These are phyloP conservation scores for Neopelma chrysocephalum DNA, from an alignment of 2,797 vertebrate genomes.

Conservation along the genomic window DNA sequence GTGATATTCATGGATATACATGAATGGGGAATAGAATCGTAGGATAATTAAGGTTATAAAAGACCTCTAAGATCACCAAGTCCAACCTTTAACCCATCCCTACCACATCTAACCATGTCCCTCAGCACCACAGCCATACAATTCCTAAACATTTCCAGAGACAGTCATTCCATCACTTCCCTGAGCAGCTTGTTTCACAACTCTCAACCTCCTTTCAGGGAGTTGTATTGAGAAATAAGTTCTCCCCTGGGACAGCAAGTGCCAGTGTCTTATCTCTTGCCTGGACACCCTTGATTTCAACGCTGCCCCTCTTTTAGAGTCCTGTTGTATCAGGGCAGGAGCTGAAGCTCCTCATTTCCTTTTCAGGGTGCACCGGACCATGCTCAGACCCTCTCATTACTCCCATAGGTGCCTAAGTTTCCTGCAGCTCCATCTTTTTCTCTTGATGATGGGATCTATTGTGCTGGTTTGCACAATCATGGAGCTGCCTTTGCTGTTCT, in stretches of 20 bases:
- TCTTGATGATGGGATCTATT: neutral
- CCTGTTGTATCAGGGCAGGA: neutral
- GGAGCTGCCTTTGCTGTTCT: neutral
- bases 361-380: neutral
- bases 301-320: rapidly evolving
- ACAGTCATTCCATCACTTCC: neutral
- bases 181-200: neutral
- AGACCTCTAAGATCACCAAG: neutral
- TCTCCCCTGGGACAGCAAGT: neutral
- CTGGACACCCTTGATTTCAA: neutral
- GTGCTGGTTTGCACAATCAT: rapidly evolving
- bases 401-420: neutral
- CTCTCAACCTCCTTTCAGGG: neutral
- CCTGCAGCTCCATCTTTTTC: neutral
- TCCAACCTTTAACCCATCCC: neutral
- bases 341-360: neutral
- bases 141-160: neutral
- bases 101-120: too few species aligned
- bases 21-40: neutral
- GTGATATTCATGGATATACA: too few species aligned
- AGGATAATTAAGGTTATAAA: rapidly evolving
- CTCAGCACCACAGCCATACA: neutral
- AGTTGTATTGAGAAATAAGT: neutral
- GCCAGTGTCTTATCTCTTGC: neutral
- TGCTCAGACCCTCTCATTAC: neutral